Evolutionary conservation across 2,888 invertebrate genomes (phyloP).

Genomic region (Dryomyza anilis): DNA sequence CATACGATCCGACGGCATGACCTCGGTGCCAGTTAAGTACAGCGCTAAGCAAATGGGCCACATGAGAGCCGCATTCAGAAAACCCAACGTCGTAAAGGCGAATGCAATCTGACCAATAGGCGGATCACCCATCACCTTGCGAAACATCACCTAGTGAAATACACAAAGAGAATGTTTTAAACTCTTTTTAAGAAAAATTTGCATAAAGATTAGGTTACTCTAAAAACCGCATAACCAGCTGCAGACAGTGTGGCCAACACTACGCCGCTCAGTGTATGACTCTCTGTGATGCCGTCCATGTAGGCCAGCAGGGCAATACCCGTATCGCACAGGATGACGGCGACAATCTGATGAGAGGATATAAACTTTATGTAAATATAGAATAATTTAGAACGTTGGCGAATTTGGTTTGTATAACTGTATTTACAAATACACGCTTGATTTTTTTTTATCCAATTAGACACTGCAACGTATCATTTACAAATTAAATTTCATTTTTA

Average conservation of each 20-base stretch:
- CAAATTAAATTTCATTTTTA: background rate
- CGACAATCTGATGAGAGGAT: constrained; percentile 76
- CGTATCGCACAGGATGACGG: constrained; percentile 91
- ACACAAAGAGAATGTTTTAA: constrained; percentile 36
- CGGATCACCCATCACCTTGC: constrained; percentile 92
- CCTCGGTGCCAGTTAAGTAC: constrained; percentile 86
- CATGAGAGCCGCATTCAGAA: constrained; percentile 83
- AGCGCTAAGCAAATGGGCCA: constrained; percentile 91
- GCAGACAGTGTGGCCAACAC: constrained; percentile 89
- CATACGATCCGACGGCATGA: constrained; percentile 78
- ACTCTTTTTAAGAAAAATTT: background rate
- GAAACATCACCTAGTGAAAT: constrained; percentile 80
- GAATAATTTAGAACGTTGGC: background rate
- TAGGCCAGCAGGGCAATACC: constrained; percentile 92
- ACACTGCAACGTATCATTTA: too few relatives aligned
- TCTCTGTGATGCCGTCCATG: constrained; percentile 93
- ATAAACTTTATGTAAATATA: background rate
- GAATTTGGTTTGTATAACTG: too few relatives aligned
- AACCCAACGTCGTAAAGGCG: constrained; percentile 89
- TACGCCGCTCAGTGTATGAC: constrained; percentile 87
- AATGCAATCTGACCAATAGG: constrained; percentile 90
- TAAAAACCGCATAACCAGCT: constrained; percentile 91
- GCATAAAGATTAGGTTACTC: constrained; percentile 65
- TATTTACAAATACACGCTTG: too few relatives aligned
- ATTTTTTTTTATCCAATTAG: too few relatives aligned